Conservation (phyloP, 1,140 invertebrate species). For the Penaeus vannamei region DNA sequence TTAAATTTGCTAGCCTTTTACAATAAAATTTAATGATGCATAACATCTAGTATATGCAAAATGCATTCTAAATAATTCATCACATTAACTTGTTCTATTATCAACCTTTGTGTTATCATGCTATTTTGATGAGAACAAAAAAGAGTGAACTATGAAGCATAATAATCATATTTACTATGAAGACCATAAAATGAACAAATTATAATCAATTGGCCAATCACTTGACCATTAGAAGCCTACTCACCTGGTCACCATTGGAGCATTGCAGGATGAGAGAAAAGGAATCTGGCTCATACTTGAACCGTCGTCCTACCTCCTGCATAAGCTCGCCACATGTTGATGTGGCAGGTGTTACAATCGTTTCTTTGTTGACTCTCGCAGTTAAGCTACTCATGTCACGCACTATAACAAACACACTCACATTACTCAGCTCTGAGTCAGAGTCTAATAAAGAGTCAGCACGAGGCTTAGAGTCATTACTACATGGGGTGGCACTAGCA, state of each 20-base stretch:
- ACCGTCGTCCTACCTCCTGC: conserved; percentile 74
- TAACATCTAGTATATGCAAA: too few relatives aligned
- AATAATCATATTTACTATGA: not conserved
- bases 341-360: conserved; percentile 74
- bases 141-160: not conserved
- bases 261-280: conserved; percentile 73
- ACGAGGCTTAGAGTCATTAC: not conserved
- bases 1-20: too few relatives aligned
- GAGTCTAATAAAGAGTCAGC: conserved; percentile 5
- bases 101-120: too few relatives aligned
- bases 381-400: conserved; percentile 74
- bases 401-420: conserved; percentile 75
- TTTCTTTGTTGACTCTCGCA: conserved; percentile 71
- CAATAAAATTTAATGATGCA: too few relatives aligned
- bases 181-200: not conserved
- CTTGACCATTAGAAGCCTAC: not conserved
- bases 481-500: not conserved
- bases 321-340: conserved; percentile 74
- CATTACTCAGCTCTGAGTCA: conserved; percentile 51
- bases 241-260: conserved; percentile 68
- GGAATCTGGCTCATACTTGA: conserved; percentile 75
- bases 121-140: too few relatives aligned
- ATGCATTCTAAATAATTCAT: too few relatives aligned
- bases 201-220: conserved; percentile 32
- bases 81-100: too few relatives aligned